Conservation (phyloP, 2,888 invertebrate genomes). For the Caradrina clavipalpis region DNA sequence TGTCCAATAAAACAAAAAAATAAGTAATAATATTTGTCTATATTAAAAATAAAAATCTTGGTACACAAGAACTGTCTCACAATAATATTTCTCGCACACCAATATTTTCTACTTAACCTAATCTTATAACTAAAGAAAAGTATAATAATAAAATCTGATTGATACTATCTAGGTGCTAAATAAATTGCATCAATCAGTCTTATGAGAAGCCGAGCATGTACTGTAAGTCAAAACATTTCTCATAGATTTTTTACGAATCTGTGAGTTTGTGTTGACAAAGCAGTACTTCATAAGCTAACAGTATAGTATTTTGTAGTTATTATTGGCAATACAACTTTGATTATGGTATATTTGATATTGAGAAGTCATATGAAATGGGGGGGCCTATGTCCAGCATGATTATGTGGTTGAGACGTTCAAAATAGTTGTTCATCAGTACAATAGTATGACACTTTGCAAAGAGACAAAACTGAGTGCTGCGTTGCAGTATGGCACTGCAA, state of each 20-base stretch:
- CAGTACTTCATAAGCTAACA: slow-evolving; percentile 10
- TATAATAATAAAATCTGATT: background rate
- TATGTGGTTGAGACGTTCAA: too few species aligned
- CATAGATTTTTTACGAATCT: background rate
- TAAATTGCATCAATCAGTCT: slow-evolving; percentile 29
- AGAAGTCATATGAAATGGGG: too few species aligned
- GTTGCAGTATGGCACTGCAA: too few species aligned
- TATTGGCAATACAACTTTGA: background rate
- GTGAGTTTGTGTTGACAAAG: slow-evolving; percentile 7
- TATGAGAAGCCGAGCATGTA: slow-evolving; percentile 1
- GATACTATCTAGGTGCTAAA: slow-evolving; percentile 13
- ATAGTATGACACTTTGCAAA: too few species aligned
- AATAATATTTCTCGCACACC: slow-evolving; percentile 38
- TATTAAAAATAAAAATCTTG: slow-evolving; percentile 55
- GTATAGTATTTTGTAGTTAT: slow-evolving; percentile 32
- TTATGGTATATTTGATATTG: too few species aligned
- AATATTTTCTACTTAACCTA: slow-evolving; percentile 56
- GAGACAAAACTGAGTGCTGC: too few species aligned
- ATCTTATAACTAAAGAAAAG: slow-evolving; percentile 39
- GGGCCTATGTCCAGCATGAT: too few species aligned
- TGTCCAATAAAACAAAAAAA: slow-evolving; percentile 35
- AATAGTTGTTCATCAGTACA: too few species aligned
- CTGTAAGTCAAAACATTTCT: background rate
- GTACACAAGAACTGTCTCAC: slow-evolving; percentile 41
- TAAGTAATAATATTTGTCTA: slow-evolving; percentile 43